Evolutionary conservation across 2,888 invertebrate species (phyloP), one percentile per base, ranked within the genome.

Genomic region (Drosophila engyochracea): DNA sequence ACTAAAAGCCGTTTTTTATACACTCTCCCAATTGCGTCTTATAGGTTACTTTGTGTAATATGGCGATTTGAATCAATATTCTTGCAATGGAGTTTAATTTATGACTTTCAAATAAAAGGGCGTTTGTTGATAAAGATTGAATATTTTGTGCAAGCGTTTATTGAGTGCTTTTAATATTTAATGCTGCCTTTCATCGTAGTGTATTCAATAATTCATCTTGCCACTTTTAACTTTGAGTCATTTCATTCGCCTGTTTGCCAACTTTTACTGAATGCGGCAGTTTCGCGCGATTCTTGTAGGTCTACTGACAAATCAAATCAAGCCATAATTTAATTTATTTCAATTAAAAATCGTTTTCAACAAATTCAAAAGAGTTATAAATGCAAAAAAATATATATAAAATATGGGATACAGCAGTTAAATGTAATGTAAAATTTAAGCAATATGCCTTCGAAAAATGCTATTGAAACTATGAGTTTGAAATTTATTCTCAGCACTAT

Each of bases 321-420:
- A 52, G 60, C 53, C 51, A 19, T 53, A 83, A 71, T 69, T 52
- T 37, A 85, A 76, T 71, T 62, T 31, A 71, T 71, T 85, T 75
- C 52, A 66, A 78, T 81, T 68, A 61, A 60, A 81, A 83, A 70
- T 63, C 51, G 58, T 70, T 70, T 70, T 62, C 31, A 35, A 72
- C 76, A 39, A 61, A 64, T 64, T 55, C 49, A 49, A 73, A 53
- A 57, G 41, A 68, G 52, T 54, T 41, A 31, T 55, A 68, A 66
- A 52, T 44, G 12, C 41, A 30, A 51, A 39, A 12, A 22, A 12
- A 30, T 5, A 30, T 22, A 25, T 4, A 12, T 22, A 12, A 22
- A 44, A 22, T 44, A 44, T 44, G 5, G 28, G 3, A 35, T n/a
- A 22, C 25, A 19, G 14, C n/a, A 16, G 14, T 25, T 4, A 54